These are phyloP conservation scores for Atherix ibis DNA, from an alignment of 2,888 invertebrate genomes.

Conservation along the genomic window DNA sequence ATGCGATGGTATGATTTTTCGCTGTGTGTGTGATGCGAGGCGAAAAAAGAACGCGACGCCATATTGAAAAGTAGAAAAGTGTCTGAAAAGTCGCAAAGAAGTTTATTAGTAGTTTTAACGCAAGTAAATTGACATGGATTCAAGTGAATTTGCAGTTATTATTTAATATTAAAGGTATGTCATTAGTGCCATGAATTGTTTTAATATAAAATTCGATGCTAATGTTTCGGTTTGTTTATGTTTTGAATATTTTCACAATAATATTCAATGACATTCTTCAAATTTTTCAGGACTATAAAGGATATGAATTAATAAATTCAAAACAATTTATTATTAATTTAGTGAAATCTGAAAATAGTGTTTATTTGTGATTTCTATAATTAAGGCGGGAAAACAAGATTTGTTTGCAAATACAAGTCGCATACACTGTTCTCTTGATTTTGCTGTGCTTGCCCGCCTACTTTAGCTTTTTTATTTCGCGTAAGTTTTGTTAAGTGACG, in stretches of 20 bases:
- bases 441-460: too few relatives aligned
- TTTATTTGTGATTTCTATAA: slow-evolving; percentile 3
- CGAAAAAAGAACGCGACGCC: slow-evolving; percentile 11
- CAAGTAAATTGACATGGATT: slow-evolving; percentile 7
- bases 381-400: slow-evolving; percentile 12
- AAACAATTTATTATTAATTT: neutral
- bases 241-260: slow-evolving; percentile 5
- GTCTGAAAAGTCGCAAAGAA: slow-evolving; percentile 9
- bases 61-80: slow-evolving; percentile 11
- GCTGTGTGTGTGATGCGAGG: too few relatives aligned
- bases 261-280: slow-evolving; percentile 7
- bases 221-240: slow-evolving; percentile 2
- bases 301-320: slow-evolving; percentile 1
- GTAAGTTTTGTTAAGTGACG: neutral
- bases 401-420: slow-evolving; percentile 13
- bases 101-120: slow-evolving; percentile 6
- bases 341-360: neutral
- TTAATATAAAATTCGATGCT: neutral
- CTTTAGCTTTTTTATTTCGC: slow-evolving; percentile 4
- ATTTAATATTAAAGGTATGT: slow-evolving; percentile 9
- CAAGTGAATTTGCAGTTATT: slow-evolving; percentile 2
- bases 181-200: neutral
- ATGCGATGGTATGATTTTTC: too few relatives aligned
- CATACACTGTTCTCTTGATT: too few relatives aligned
- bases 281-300: slow-evolving; percentile 2